Base-by-base conservation (phyloP, 2,888 invertebrate genomes). In the Lycocerus yunnanus region DNA sequence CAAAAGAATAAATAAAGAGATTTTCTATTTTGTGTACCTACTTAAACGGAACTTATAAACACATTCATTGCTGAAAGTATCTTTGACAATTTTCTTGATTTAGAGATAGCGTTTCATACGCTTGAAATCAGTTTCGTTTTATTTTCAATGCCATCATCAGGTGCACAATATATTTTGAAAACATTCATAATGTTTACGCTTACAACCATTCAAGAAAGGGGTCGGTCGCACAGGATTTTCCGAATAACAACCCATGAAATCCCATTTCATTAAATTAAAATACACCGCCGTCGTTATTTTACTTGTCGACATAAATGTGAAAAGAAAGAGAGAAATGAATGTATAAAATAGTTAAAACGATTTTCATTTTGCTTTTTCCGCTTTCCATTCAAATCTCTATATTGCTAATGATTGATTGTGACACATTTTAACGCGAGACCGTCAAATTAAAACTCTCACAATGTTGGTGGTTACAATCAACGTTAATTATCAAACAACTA, bases 11-110 rank as follows among this genome's bases (percentile, higher is more conserved):
- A 43, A 71, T 66, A 66, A 73, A 75, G 69, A 72, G 70, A 75
- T 68, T 71, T 73, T 75, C 70, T 75, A 71, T 75, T 75, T 74
- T 72, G 69, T 72, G 75, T 72, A 75, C 72, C 72, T 72, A 72
- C 66, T 67, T 43, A 63, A 63, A 63, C 18, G 20, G 16, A 63
- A 63, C 15, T 16, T n/a, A 63, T 63, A 18, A 20, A 63, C 2
- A n/a, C 18, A 63, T 18, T n/a, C 18, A 63, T 18, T 63, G 61
- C 61, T 18, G 16, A n/a, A 43, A 43, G 43, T n/a, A 43, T 43
- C 5, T 8, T n/a, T 6, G 43, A 43, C 69, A 69, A 69, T 69
- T 69, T 69, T 69, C 63, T 27, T 63, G 63, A 20, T 43, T 14
- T 27, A 60, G n/a, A 43, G 43, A 43, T n/a, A 43, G 6, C n/a